These are phyloP conservation scores for Liasis olivaceus DNA, from an alignment of 2,797 vertebrate species.

Conservation along the genomic window DNA sequence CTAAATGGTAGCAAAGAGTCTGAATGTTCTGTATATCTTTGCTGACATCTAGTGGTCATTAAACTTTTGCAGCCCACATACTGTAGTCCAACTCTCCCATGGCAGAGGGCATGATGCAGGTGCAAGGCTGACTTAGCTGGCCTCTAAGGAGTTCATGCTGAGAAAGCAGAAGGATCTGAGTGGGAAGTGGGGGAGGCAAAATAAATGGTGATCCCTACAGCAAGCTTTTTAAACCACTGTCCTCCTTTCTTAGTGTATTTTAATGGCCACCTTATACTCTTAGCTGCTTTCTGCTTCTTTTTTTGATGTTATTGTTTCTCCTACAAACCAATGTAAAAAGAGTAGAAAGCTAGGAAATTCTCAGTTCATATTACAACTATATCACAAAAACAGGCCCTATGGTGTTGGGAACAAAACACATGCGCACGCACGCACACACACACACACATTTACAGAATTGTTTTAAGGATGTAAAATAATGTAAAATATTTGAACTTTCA, in stretches of 20 bases:
- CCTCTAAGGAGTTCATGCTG: background rate
- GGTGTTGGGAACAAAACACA: background rate
- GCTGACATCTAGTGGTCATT: background rate
- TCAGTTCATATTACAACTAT: background rate
- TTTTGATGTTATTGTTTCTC: too few relatives aligned
- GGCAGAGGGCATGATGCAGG: background rate
- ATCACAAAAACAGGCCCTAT: background rate
- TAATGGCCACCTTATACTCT: background rate
- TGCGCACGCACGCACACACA: background rate
- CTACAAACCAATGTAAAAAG: background rate
- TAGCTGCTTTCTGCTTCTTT: background rate
- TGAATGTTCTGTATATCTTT: background rate
- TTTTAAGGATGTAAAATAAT: background rate
- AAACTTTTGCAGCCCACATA: background rate
- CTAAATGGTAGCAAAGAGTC: background rate
- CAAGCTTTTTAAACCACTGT: background rate
- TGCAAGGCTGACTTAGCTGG: background rate
- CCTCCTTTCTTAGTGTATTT: background rate
- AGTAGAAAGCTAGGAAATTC: background rate
- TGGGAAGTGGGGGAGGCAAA: background rate
- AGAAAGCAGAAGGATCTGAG: background rate
- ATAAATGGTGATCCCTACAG: background rate
- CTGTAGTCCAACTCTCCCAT: background rate
- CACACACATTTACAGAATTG: background rate
- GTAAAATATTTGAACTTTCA: background rate